Base-by-base conservation (phyloP, 1,140 invertebrate species). In the Zaprionus ghesquierei region DNA sequence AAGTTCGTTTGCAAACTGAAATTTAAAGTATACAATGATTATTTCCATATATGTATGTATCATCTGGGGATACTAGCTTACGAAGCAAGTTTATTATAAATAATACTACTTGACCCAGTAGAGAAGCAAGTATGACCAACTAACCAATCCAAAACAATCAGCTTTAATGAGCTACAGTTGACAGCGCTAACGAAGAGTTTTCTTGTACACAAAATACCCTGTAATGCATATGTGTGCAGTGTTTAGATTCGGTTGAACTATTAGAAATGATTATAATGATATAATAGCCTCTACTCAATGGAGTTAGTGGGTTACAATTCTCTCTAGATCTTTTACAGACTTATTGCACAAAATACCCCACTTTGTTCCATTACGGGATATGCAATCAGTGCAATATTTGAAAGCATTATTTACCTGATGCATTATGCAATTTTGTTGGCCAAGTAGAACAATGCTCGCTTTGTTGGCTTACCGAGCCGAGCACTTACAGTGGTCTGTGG, bases 381-480 rank as follows among this genome's bases (percentile, higher is more conserved):
- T 55, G 20, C 31, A 58, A 50, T 63, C 35, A 41, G 35, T 63
- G 61, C 18, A 27, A 51, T 33, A 59, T 29, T 50, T 50, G 64
- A 20, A 35, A 46, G 2, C 4, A 23, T 46, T 54, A 35, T 53
- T 31, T 27, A 13, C 53, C 23, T 61, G 29, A n/a, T 64, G 55
- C 55, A 72, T 72, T 72, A 66, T 56, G 63, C 55, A 65, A 72
- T 72, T 72, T 66, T 59, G 46, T 53, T 53, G 55, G 63, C 59
- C n/a, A 56, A 72, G 54, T 66, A 72, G 69, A 72, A 66, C 54
- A 66, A 15, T 69, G 38, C 15, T 27, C 41, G 66, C 50, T 41
- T 55, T 63, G 66, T 62, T 69, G 60, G 13, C 49, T 15, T 23
- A 29, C 58, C 44, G 44, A 63, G 27, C 31, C 25, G 29, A 59